Base-by-base conservation (phyloP, 1,140 invertebrate species). In the Hydropsyche tenuis region DNA sequence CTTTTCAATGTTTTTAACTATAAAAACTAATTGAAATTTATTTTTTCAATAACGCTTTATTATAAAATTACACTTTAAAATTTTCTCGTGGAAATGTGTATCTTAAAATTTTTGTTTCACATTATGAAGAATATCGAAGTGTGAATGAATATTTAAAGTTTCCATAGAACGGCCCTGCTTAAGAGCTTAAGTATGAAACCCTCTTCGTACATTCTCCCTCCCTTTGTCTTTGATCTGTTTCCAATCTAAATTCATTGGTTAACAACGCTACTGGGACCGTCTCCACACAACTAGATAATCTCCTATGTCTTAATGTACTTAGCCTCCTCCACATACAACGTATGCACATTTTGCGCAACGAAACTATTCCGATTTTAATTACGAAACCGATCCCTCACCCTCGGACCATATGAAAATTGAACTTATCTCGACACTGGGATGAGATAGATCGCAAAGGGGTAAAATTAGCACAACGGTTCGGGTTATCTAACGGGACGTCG, bases 211-310 rank as follows among this genome's bases (percentile, higher is more conserved):
- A 27, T 14, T 68, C 66, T 64, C 53, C 71, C 51, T 73, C 73
- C 73, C 76, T 77, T 75, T 77, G 76, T 77, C 76, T 77, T 77
- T 77, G 76, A 77, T 77, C 76, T 77, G 73, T 73, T 73, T 75
- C 76, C 76, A 77, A 77, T 77, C 76, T 77, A 77, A 77, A 77
- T 77, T 77, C 76, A 77, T 77, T 77, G 76, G 76, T 72, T 77
- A 77, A 77, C 76, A 75, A 75, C 68, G 69, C 69, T 76, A 43
- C 62, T 45, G 63, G 60, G 68, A 70, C 68, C 68, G 68, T 70
- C 68, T 70, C 68, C n/a, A 16, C 45, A 25, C 27, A 30, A 16
- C n/a, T 20, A 70, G 27, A 70, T 56, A 70, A 70, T 70, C 48
- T 70, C 48, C 68, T 23, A 51, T 46, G 25, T 70, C 46, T 37